Evolutionary conservation across 64 coral and sea anemone genomes (phyloP), one percentile per base, ranked within the genome.

Genomic region (Stichodactyla helianthus): DNA sequence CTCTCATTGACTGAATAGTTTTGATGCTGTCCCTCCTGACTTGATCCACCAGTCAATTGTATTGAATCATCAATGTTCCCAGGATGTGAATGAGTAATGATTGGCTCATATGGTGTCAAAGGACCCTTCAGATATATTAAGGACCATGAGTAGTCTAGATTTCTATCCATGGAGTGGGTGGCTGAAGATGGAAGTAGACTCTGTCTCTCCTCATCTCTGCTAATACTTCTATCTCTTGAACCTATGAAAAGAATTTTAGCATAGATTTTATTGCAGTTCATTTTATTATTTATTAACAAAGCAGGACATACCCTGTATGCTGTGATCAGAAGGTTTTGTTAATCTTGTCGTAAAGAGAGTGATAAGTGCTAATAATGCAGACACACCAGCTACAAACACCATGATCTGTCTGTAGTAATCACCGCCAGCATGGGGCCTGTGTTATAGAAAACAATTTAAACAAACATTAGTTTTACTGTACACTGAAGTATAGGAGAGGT

Each of bases 331-430:
- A 54, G 79, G 12, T 52, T 74, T 65, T 65, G 19, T 74, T 25
- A 10, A 27, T 31, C 12, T 19, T 23, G 87, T 20, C 59, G 94
- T 92, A 15, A 89, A 50, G 35, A 95, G 79, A 11, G 94, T 84
- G 26, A 92, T 52, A 7, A 95, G 79, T 77, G 94, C 90, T 0
- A 95, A 13, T 6, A 89, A 6, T 26, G 94, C 90, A 20, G 94
- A 87, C 12, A 35, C 64, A 13, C 94, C 90, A 3, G 94, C 91
- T 35, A 85, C 88, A 25, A 90, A 93, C 27, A 95, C 94, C 94
- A 95, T 95, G 22, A 95, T 61, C 16, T 90, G 50, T 19, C 91
- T 59, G 51, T 95, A 95, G 59, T 92, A 95, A 4, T 55, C 23
- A 86, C 58, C 89, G 5, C 89, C 89, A 82, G 77, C 77, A 82